phyloP scores from a whole-genome alignment of 2,113 vertebrate genomes.

The Archocentrus centrarchus region DNA sequence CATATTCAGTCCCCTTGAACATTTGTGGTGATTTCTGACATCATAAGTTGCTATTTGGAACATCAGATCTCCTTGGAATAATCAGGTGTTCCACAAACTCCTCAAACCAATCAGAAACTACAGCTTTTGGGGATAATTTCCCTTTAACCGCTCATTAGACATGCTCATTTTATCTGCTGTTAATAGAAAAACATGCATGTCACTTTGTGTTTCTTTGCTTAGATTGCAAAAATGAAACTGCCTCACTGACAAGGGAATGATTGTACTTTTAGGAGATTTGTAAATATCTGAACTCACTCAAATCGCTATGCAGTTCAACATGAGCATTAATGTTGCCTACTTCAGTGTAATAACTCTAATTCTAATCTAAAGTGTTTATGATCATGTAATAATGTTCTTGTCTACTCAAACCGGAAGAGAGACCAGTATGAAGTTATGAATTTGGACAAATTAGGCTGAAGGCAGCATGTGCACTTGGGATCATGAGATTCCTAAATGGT shows the following conservation, averaged over 20 bases:
- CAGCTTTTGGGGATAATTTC: too few relatives aligned
- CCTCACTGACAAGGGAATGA: too few relatives aligned
- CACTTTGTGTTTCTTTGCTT: too few relatives aligned
- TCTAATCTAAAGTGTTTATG: constrained; percentile 32
- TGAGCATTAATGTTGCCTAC: not conserved
- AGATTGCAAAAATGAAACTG: too few relatives aligned
- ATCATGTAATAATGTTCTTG: constrained; percentile 15
- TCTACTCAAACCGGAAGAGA: constrained; percentile 12
- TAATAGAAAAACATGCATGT: too few relatives aligned
- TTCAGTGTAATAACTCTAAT: constrained; percentile 14
- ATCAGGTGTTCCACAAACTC: accelerated
- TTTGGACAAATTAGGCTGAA: constrained; percentile 54
- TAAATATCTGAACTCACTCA: not conserved
- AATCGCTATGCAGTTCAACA: not conserved
- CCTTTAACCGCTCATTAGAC: too few relatives aligned
- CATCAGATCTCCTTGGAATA: not conserved
- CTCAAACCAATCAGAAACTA: too few relatives aligned
- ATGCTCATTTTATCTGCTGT: too few relatives aligned
- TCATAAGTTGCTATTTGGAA: not conserved
- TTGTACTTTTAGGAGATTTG: not conserved
- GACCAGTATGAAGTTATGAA: constrained; percentile 31
- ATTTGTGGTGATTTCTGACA: not conserved
- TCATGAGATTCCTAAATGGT: constrained; percentile 53
- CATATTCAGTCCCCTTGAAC: not conserved
- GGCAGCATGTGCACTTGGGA: constrained; percentile 26